Evolutionary conservation across 2,797 vertebrate species (phyloP).

Genomic region (Stomatorhinus walkeri): DNA sequence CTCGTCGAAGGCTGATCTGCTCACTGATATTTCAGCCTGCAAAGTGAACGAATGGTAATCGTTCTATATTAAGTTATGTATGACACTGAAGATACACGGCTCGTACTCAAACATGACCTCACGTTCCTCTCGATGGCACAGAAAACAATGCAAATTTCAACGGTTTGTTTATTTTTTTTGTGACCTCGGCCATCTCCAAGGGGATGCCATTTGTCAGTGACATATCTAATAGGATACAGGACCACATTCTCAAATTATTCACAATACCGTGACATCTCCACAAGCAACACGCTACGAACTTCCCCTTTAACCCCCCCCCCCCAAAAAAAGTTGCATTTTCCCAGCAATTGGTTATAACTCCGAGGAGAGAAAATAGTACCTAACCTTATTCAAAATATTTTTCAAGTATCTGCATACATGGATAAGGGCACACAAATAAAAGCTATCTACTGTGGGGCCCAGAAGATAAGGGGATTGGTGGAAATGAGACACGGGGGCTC

Average conservation of each 20-base stretch:
- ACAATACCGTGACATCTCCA: constrained; percentile 22
- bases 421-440: background rate
- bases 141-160: background rate
- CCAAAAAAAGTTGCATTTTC: background rate
- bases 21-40: background rate
- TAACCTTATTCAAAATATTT: background rate
- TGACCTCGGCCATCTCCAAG: background rate
- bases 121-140: background rate
- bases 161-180: background rate
- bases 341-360: background rate
- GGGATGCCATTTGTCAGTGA: constrained; percentile 29
- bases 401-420: background rate
- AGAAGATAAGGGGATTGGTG: background rate
- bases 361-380: background rate
- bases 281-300: constrained; percentile 11
- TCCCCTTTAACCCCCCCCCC: background rate
- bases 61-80: background rate
- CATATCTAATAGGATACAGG: constrained; percentile 16
- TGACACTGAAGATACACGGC: background rate
- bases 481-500: background rate
- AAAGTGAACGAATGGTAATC: background rate
- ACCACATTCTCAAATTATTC: constrained; percentile 34
- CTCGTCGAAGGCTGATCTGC: background rate
- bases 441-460: background rate
- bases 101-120: background rate